Base-by-base conservation (phyloP, 92 coral and sea anemone species). In the Paramuricea clavata region DNA sequence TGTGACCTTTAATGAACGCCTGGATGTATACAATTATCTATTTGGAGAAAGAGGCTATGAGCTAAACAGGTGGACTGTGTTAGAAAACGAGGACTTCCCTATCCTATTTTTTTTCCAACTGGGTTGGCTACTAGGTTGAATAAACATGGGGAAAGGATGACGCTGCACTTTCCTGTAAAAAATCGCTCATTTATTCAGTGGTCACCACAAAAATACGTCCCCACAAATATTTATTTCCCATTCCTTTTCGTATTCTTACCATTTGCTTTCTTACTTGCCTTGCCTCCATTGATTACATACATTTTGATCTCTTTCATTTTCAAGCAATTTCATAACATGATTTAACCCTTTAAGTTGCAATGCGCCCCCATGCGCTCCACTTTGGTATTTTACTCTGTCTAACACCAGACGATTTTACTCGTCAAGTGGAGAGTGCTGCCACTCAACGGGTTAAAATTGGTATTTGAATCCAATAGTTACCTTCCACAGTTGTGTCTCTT, bases 401-500 rank as follows among this genome's bases (percentile, higher is more conserved):
- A n/a, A n/a, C n/a, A n/a, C n/a, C n/a, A n/a, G n/a, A n/a, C n/a
- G n/a, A n/a, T n/a, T n/a, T n/a, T n/a, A n/a, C n/a, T n/a, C n/a
- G n/a, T n/a, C n/a, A n/a, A n/a, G n/a, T n/a, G n/a, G n/a, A n/a
- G n/a, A n/a, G n/a, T n/a, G n/a, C n/a, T n/a, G n/a, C n/a, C n/a
- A n/a, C n/a, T n/a, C n/a, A n/a, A n/a, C n/a, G n/a, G n/a, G n/a
- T n/a, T n/a, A n/a, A n/a, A n/a, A n/a, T n/a, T n/a, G n/a, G n/a
- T n/a, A n/a, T n/a, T n/a, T n/a, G n/a, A n/a, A n/a, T n/a, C n/a
- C n/a, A n/a, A n/a, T n/a, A 78, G 5, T 59, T 42, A 88, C 92
- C 88, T 41, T 35, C 88, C 92, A 88, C 42, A 87, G 72, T 21
- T 87, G 83, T 19, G 39, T 42, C 19, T 76, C 82, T 39, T 15